Percentiles rank a stretch among this genome's conserved stretches.
These are phyloP conservation scores for Acanthiza pusilla DNA, from an alignment of 2,797 vertebrate species.

Conservation along the genomic window DNA sequence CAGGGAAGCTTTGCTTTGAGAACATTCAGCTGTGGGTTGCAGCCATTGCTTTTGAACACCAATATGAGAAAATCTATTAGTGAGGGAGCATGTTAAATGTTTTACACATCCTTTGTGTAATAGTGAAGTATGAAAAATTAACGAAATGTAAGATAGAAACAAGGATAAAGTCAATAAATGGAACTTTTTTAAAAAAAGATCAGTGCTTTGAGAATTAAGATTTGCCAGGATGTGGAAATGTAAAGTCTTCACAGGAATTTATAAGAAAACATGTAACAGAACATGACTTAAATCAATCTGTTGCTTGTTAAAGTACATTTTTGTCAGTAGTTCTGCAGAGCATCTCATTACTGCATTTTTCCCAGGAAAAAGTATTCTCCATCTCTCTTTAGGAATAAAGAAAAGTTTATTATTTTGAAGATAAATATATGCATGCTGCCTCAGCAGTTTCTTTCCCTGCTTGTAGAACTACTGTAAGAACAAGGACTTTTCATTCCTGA, in stretches of 20 bases:
- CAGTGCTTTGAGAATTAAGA: neutral
- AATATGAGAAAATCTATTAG: neutral
- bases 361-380: neutral
- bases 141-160: neutral
- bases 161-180: neutral
- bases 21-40: neutral
- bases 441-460: neutral
- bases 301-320: neutral
- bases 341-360: neutral
- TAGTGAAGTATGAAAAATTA: neutral
- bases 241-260: neutral
- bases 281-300: neutral
- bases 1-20: neutral
- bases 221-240: neutral
- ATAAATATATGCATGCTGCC: neutral
- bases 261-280: neutral
- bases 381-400: neutral
- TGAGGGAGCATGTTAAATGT: neutral
- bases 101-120: neutral
- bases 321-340: neutral
- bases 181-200: neutral
- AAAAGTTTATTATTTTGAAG: neutral
- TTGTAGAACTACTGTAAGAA: neutral
- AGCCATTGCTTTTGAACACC: neutral
- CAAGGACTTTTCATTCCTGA: neutral